Conservation (phyloP, 2,113 vertebrate genomes). For the Heteronetta atricapilla region DNA sequence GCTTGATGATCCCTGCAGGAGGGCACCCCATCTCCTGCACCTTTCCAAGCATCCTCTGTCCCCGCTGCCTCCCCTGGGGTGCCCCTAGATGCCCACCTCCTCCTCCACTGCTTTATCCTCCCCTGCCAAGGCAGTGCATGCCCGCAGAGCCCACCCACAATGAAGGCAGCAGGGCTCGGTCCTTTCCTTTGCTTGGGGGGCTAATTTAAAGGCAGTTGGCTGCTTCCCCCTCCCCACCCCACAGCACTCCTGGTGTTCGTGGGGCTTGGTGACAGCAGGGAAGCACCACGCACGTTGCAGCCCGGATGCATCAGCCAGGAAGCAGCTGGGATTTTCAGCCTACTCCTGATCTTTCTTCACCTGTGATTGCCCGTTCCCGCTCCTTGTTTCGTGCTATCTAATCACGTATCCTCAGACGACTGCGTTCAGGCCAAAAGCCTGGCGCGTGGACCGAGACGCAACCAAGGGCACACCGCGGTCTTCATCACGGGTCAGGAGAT, state of each 20-base stretch:
- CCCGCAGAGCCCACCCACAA: rapidly evolving
- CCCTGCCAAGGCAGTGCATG: neutral
- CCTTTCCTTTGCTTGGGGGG: neutral
- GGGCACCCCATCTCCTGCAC: neutral
- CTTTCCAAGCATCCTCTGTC: neutral
- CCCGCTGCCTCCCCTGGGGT: neutral
- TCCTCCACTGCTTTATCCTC: neutral
- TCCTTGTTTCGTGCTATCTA: neutral
- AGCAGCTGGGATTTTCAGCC: neutral
- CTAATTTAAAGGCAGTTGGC: neutral
- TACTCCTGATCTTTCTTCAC: neutral
- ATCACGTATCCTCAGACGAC: neutral
- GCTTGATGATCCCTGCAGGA: neutral
- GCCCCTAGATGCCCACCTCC: rapidly evolving
- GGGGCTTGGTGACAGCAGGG: neutral
- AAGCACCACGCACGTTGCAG: neutral
- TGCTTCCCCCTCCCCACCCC: neutral
- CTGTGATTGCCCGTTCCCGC: neutral
- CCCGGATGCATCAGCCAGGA: neutral
- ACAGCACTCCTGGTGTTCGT: neutral
- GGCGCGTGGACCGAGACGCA: neutral
- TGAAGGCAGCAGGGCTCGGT: neutral
- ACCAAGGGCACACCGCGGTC: neutral
- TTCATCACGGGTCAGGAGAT: neutral
- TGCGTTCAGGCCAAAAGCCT: neutral